Evolutionary conservation across 2,888 invertebrate genomes (phyloP), one percentile per base, ranked within the genome.

Genomic region (Ferrisia virgata): DNA sequence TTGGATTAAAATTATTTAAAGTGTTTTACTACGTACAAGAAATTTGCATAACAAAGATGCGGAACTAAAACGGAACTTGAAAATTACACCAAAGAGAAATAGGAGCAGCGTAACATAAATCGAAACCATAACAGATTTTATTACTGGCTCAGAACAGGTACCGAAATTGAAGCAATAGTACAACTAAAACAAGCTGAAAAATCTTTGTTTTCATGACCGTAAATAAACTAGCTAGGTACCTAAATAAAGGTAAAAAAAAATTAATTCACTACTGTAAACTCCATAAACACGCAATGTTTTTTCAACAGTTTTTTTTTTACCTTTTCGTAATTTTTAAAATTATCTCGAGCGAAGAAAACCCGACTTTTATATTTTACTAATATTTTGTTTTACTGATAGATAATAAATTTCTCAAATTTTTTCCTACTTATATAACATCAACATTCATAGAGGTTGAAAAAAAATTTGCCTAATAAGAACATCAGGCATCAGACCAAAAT

Each of bases 41-140:
- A 76, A 76, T 76, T 76, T 76, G 72, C 72, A 76, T 76, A 76
- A 76, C 72, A 76, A 76, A 76, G 72, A 76, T 36, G 33, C 72
- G 72, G 72, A 33, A 18, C 72, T 76, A 76, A 64, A 64, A 64
- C 64, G 28, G 64, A 64, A 33, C 72, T 76, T 36, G 72, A 76
- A 76, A 76, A 76, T 76, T 76, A 76, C 36, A 76, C 36, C 72
- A 36, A 76, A 36, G 72, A 28, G 72, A 76, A 76, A 76, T 76
- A 76, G 72, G 33, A 76, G 36, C 36, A 36, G 33, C 36, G 36
- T 76, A 76, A 76, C 72, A 76, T 76, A 76, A 76, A 76, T 76
- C 72, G 72, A 76, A 76, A 76, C 72, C 72, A 76, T 76, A 76
- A 76, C 72, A 36, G 72, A 76, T 76, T 76, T 76, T 76, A 76